Evolutionary conservation across 2,113 vertebrate genomes (phyloP), one percentile per base, ranked within the genome.

Genomic region (Syngnathus scovelli): DNA sequence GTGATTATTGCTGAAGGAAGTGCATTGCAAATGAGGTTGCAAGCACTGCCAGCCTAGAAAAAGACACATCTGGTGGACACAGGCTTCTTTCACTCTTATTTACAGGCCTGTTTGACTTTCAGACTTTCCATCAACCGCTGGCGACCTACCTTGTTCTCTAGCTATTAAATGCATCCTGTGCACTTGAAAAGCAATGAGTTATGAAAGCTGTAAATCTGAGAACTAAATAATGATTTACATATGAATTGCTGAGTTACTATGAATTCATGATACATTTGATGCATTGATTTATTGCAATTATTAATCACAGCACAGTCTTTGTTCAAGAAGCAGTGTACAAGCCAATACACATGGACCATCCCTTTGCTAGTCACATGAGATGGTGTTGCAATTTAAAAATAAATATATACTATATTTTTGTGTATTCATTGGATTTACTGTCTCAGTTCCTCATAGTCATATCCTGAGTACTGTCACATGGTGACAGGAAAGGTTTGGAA

Each of bases 31-130:
- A 62, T 16, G 39, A 62, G n/a, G 12, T 44, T 15, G n/a, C 27
- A 21, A 5, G 21, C 21, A 44, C 41, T 46, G 12, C 61, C 61
- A 16, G 21, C n/a, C 27, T 41, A 1, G 1, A 43, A 21, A 41
- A 23, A 21, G 18, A 61, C 61, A 62, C 61, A 62, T 44, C 61
- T 46, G 41, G 21, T 41, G n/a, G 59, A 61, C 38, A 55, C n/a
- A 4, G 21, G 21, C n/a, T 21, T 61, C n/a, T n/a, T 41, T 41
- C 38, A 13, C 8, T n/a, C 36, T 38, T 36, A 8, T 60, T 58
- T 61, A 23, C 23, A 23, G 38, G n/a, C 38, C 19, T n/a, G 10
- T 21, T 61, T n/a, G 9, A 10, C n/a, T 55, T 55, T 55, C 21
- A 10, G 4, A 5, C n/a, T 55, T 55, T 27, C 10, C 21, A 12